A percentile compares a stretch with the other conserved stretches of the same genome.
Conservation (phyloP, 2,888 invertebrate species). For the Drosophila nr. fundita region DNA sequence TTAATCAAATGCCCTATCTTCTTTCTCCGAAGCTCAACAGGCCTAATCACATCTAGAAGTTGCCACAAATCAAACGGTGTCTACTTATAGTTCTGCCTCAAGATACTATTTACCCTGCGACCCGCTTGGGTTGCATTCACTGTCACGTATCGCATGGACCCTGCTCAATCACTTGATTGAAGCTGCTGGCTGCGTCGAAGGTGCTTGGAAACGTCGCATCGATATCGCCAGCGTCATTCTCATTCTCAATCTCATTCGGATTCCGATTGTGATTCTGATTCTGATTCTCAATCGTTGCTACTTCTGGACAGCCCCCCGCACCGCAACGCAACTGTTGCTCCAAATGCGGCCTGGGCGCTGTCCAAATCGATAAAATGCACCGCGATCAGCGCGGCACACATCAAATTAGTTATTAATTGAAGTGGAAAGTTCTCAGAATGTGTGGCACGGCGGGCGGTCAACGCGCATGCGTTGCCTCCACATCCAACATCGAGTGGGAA, state of each 20-base stretch:
- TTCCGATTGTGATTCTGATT: neutral
- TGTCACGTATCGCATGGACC: conserved; percentile 67
- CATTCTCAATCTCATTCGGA: neutral
- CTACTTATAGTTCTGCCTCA: conserved; percentile 20
- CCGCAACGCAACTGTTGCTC: conserved; percentile 46
- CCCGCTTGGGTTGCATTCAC: conserved; percentile 51
- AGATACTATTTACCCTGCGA: neutral
- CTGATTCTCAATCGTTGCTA: conserved; percentile 10
- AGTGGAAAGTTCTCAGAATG: conserved; percentile 81
- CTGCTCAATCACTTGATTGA: conserved; percentile 68
- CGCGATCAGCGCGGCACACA: conserved; percentile 79
- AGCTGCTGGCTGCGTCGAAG: conserved; percentile 59
- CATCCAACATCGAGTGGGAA: conserved; percentile 1
- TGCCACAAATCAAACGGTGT: conserved; percentile 28
- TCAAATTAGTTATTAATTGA: conserved; percentile 80
- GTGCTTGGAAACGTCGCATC: conserved; percentile 68
- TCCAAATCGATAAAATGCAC: conserved; percentile 77
- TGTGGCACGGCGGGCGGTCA: conserved; percentile 78
- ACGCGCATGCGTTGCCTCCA: conserved; percentile 70
- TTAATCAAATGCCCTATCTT: neutral
- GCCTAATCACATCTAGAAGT: neutral
- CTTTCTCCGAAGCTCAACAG: neutral
- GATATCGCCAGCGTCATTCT: conserved; percentile 47
- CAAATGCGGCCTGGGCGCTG: conserved; percentile 66
- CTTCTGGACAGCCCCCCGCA: conserved; percentile 13